Evolutionary conservation across 1,140 invertebrate species (phyloP), one percentile per base, ranked within the genome.

Genomic region (Anastrepha obliqua): DNA sequence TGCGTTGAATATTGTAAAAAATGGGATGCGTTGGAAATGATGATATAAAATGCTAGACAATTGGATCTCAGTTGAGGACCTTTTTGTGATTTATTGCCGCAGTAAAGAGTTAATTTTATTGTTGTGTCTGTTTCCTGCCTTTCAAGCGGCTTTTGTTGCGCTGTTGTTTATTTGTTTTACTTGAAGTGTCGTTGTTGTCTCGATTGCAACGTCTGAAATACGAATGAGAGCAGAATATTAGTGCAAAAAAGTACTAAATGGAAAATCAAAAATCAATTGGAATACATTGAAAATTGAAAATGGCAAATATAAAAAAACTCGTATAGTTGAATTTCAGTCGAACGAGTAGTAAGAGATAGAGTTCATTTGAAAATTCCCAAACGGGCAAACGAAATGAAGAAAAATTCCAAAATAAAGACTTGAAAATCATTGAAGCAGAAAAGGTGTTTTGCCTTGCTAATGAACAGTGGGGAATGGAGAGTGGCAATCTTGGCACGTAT

Each of bases 401-500:
- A 20, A 67, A 29, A 81, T 20, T 13, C 47, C 17, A 55, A 81
- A 51, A 58, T 81, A 58, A 55, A 81, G 20, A 55, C 44, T 81
- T 13, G 17, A 58, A 81, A 81, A 51, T 81, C 74, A 81, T 58
- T 81, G 74, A 81, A 81, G 74, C 74, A 81, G 51, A 51, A 51
- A 17, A 81, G 74, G 13, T 81, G 47, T 81, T n/a, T 81, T 81
- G 74, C 47, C 47, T 51, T 81, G 13, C 13, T 13, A 20, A 20
- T 81, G 47, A 13, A 20, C 2, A 2, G 15, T 55, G n/a, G 11
- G 74, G n/a, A 17, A 55, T 55, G n/a, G 44, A n/a, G 17, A 55
- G 74, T 81, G 74, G 9, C 47, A 55, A 81, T 81, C 74, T 81
- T 81, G 15, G 74, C 74, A 81, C 74, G n/a, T 55, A 81, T 55